phyloP scores from a whole-genome alignment of 2,888 invertebrate species.

The Syrista parreyssii region DNA sequence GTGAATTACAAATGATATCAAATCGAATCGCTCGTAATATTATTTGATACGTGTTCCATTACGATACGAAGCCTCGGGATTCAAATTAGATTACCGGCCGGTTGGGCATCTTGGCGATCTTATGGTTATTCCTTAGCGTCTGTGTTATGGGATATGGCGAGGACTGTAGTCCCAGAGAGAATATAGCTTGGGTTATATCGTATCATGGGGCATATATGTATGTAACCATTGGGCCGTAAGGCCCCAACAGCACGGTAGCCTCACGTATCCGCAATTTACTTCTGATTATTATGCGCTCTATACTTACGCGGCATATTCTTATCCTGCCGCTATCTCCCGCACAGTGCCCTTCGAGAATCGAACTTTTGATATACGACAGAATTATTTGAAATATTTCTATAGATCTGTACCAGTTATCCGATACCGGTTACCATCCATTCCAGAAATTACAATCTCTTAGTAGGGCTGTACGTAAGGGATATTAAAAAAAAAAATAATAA shows the following conservation, averaged over 20 bases:
- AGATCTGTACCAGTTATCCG: neutral
- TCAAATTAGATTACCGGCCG: slow-evolving; percentile 57
- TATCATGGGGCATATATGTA: neutral
- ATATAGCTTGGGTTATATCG: slow-evolving; percentile 9
- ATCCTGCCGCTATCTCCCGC: neutral
- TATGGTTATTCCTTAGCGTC: slow-evolving; percentile 9
- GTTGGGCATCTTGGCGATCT: slow-evolving; percentile 30
- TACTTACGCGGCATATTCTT: slow-evolving; percentile 51
- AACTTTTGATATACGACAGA: neutral
- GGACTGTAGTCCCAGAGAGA: slow-evolving; percentile 25
- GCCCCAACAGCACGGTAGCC: slow-evolving; percentile 61
- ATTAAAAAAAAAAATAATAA: neutral
- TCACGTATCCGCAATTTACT: slow-evolving; percentile 66
- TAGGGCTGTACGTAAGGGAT: neutral
- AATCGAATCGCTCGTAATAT: slow-evolving; percentile 62
- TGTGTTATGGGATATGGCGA: slow-evolving; percentile 5
- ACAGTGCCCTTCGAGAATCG: neutral
- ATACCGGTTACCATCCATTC: neutral
- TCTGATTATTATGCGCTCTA: slow-evolving; percentile 64
- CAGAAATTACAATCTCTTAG: neutral
- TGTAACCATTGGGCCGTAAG: slow-evolving; percentile 5
- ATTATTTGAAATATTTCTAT: neutral
- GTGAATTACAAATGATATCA: slow-evolving; percentile 53
- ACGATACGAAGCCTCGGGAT: slow-evolving; percentile 37
- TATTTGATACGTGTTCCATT: slow-evolving; percentile 66